phyloP scores from a whole-genome alignment of 2,797 vertebrate genomes.

The Limnodromus scolopaceus region DNA sequence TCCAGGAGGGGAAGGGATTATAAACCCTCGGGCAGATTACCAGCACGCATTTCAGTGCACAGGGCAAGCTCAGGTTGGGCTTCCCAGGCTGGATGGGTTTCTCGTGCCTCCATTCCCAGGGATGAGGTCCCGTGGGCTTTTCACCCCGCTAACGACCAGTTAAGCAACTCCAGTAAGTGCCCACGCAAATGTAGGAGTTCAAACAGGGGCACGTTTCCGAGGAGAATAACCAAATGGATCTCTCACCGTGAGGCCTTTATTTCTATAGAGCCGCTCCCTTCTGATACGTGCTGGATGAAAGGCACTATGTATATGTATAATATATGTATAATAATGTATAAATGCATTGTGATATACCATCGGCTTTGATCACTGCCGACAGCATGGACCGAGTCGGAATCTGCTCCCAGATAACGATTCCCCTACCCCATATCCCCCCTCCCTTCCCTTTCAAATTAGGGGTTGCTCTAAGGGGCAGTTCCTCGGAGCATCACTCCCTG shows the following conservation, averaged over 20 bases:
- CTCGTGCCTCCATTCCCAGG: neutral
- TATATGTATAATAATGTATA: neutral
- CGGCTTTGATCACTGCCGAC: neutral
- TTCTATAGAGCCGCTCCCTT: neutral
- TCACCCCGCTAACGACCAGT: neutral
- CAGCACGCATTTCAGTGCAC: rapidly evolving
- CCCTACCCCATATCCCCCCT: rapidly evolving
- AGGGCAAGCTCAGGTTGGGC: neutral
- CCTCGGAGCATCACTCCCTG: rapidly evolving
- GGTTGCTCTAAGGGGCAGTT: neutral
- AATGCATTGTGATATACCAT: neutral
- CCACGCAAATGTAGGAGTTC: neutral
- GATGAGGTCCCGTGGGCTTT: neutral
- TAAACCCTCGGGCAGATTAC: neutral
- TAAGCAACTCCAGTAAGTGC: neutral
- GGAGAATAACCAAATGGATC: neutral
- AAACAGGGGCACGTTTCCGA: neutral
- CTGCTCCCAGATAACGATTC: neutral
- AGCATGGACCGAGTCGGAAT: rapidly evolving
- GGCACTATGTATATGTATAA: neutral
- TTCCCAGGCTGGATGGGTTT: neutral
- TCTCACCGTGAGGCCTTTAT: neutral
- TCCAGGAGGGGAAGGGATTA: neutral
- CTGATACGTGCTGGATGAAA: rapidly evolving
- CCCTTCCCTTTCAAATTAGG: neutral